Evolutionary conservation across 1,140 invertebrate species (phyloP), one percentile per base, ranked within the genome.

Genomic region (Drosophila funebris): DNA sequence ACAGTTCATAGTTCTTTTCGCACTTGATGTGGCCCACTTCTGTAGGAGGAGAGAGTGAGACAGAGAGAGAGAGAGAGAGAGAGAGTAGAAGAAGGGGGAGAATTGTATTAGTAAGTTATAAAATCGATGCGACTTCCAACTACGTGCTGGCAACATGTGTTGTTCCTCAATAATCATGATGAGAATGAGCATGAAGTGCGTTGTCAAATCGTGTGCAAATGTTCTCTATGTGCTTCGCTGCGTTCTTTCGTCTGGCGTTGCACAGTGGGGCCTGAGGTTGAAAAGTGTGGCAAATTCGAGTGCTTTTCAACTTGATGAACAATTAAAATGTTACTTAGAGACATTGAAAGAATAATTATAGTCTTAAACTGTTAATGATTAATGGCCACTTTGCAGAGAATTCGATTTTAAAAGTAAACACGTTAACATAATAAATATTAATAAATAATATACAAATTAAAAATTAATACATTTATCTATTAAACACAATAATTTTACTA

Each of bases 1-100:
- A 99, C 77, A 97, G 95, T 91, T 95, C 94, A 52, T 94, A 94
- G 56, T 93, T 94, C 90, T 94, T 94, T 89, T 95, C 94, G 63
- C 94, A 93, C 90, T 95, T 95, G 87, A 95, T 94, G 89, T 92
- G 93, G 13, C 93, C 92, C 14, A 92, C 87, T 72, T 91, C 90
- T 92, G 70, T 2, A 16, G 5, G 9, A 18, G 1, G 20, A 18
- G 1, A 48, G n/a, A n/a, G n/a, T n/a, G n/a, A 44, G 9, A 27
- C 9, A 13, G 11, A 14, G 2, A 52, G 27, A 9, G 27, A 31
- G 13, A 16, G 13, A 18, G 37, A 18, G 39, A 16, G 4, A 41
- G 1, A 16, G 39, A 7, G 39, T 4, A 4, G 11, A 13, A n/a
- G 33, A 36, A n/a, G 33, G 33, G 31, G 31, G 4, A 24, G 6